Percentiles rank a stretch among this genome's conserved stretches.
Evolutionary conservation across 2,113 vertebrate species (phyloP).

Genomic region (Aythya baeri): DNA sequence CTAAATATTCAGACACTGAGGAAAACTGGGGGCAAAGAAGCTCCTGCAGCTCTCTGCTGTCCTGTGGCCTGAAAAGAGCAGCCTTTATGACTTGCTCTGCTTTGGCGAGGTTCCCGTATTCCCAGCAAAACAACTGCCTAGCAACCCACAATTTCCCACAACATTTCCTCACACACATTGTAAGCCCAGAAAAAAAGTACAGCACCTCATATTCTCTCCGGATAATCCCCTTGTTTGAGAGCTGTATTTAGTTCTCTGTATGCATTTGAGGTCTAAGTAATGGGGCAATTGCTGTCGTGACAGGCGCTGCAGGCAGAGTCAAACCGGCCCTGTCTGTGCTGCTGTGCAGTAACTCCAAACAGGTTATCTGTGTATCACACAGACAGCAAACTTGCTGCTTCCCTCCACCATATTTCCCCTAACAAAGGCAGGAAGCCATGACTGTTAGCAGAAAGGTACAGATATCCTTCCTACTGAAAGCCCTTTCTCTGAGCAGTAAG

Average conservation of each 20-base stretch:
- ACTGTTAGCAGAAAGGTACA: slow-evolving; percentile 31
- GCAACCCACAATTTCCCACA: slow-evolving; percentile 72
- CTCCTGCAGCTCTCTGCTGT: not conserved
- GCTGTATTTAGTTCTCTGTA: not conserved
- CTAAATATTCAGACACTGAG: not conserved
- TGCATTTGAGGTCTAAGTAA: not conserved
- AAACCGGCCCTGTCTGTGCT: not conserved
- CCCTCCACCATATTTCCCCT: slow-evolving; percentile 76
- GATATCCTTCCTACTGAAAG: slow-evolving; percentile 18
- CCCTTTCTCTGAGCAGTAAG: not conserved
- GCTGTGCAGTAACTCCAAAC: not conserved
- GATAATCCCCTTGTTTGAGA: not conserved
- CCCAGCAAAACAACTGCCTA: slow-evolving; percentile 74
- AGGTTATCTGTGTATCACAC: slow-evolving; percentile 32
- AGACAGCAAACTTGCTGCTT: not conserved
- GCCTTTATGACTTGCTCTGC: not conserved
- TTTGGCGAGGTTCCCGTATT: slow-evolving; percentile 49
- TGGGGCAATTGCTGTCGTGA: not conserved
- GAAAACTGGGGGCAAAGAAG: not conserved
- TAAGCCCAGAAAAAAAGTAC: not conserved
- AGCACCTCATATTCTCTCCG: slow-evolving; percentile 22
- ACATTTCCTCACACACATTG: slow-evolving; percentile 58
- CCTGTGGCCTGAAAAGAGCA: not conserved
- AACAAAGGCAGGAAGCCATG: slow-evolving; percentile 72
- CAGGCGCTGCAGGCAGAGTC: not conserved